Conservation (phyloP, 2,113 vertebrate genomes). For the Ariopsis seemanni region DNA sequence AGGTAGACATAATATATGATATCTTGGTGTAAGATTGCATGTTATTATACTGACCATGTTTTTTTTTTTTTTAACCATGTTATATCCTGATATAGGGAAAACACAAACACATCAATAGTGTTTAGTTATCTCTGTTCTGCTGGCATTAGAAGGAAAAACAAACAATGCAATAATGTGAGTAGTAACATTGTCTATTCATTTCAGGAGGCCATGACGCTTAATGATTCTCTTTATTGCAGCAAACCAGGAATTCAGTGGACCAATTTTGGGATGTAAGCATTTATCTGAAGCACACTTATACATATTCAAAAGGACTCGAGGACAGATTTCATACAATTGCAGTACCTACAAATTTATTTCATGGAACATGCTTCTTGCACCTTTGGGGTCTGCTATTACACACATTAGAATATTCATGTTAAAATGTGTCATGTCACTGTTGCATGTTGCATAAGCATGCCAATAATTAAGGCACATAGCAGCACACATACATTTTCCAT, state of each 20-base stretch:
- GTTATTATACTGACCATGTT: not conserved
- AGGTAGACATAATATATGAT: too few relatives aligned
- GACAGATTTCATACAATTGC: not conserved
- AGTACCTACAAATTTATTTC: constrained; percentile 6
- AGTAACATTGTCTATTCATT: constrained; percentile 2
- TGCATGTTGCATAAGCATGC: constrained; percentile 41
- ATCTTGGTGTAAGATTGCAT: not conserved
- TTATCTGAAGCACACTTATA: not conserved
- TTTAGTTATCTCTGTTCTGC: not conserved
- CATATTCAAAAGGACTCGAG: not conserved
- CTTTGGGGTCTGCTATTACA: constrained; percentile 11
- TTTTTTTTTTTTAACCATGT: not conserved
- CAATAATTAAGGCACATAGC: constrained; percentile 47
- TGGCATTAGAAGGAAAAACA: not conserved
- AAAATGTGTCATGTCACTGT: constrained; percentile 18
- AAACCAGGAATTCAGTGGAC: constrained; percentile 2
- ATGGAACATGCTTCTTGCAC: constrained; percentile 21
- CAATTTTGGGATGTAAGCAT: constrained; percentile 2
- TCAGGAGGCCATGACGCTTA: not conserved
- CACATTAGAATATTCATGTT: constrained; percentile 23
- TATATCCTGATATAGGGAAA: not conserved
- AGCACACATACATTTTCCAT: constrained; percentile 11
- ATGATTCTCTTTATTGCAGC: constrained; percentile 11
- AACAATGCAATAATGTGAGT: not conserved
- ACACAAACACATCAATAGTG: not conserved